Evolutionary conservation across 2,113 vertebrate genomes (phyloP).

Genomic region (Centropristis striata): DNA sequence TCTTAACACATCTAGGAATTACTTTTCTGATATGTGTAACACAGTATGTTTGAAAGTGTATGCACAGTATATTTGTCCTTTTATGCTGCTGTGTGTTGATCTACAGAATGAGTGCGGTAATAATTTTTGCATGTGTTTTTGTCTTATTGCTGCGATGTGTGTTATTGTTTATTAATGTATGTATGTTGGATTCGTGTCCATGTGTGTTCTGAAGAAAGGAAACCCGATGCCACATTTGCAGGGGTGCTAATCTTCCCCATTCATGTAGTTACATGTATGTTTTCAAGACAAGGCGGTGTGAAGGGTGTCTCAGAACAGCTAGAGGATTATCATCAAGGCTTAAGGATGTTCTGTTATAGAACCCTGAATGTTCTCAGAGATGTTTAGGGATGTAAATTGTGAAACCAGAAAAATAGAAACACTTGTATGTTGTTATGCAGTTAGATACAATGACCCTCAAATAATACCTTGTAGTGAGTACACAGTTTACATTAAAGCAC

Average conservation of each 20-base stretch:
- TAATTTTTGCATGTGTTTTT: not conserved
- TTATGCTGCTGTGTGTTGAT: not conserved
- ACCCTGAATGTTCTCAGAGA: not conserved
- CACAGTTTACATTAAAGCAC: not conserved
- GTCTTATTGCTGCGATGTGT: not conserved
- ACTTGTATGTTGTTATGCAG: not conserved
- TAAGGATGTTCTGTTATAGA: not conserved
- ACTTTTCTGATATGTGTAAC: conserved; percentile 15
- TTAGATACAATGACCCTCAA: not conserved
- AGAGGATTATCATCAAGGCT: conserved; percentile 2
- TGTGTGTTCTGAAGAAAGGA: conserved; percentile 6
- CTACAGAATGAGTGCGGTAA: not conserved
- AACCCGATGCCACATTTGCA: conserved; percentile 56
- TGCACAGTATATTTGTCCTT: not conserved
- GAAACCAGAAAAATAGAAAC: not conserved
- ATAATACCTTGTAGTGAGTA: not conserved
- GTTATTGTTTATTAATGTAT: not conserved
- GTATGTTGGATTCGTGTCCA: not conserved
- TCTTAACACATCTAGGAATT: conserved; percentile 33
- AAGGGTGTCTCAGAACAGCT: conserved; percentile 42
- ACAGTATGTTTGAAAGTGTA: not conserved
- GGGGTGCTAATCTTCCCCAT: conserved; percentile 34
- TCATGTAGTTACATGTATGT: conserved; percentile 26
- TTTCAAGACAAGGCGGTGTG: not conserved
- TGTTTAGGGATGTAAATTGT: not conserved